These are phyloP conservation scores for Cosmia trapezina DNA, from an alignment of 2,888 invertebrate species.

Conservation along the genomic window DNA sequence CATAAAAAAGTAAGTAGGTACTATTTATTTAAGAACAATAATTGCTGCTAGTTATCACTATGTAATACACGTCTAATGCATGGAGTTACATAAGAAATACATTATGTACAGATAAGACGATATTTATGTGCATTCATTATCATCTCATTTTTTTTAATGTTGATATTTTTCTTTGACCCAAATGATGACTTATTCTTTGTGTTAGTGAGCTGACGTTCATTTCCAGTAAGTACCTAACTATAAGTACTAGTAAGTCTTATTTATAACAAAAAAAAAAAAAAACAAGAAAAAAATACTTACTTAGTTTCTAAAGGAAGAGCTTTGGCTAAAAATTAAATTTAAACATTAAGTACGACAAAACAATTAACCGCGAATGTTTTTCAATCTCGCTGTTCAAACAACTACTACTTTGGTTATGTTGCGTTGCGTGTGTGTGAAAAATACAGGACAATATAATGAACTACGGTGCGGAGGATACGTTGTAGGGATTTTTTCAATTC, in stretches of 20 bases:
- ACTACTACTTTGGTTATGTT: too few species aligned
- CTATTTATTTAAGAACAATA: neutral
- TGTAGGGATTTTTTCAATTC: too few species aligned
- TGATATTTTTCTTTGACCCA: neutral
- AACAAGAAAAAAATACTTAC: too few species aligned
- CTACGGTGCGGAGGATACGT: too few species aligned
- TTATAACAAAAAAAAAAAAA: neutral
- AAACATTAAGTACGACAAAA: neutral
- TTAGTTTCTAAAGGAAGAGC: neutral
- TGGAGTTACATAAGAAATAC: constrained; percentile 12
- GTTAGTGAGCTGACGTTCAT: neutral
- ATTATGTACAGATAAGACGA: neutral
- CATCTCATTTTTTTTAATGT: neutral
- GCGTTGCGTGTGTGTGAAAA: too few species aligned
- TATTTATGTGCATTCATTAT: neutral
- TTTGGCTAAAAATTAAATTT: neutral
- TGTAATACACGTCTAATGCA: neutral
- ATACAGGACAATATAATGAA: too few species aligned
- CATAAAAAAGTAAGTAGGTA: neutral
- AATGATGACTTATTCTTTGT: neutral
- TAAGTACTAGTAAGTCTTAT: neutral
- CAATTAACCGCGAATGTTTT: constrained; percentile 20
- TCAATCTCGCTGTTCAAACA: constrained; percentile 20
- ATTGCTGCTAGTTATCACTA: neutral
- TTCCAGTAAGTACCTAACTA: neutral